Conservation (phyloP, 2,888 invertebrate species). For the Dexiosoma caninum region DNA sequence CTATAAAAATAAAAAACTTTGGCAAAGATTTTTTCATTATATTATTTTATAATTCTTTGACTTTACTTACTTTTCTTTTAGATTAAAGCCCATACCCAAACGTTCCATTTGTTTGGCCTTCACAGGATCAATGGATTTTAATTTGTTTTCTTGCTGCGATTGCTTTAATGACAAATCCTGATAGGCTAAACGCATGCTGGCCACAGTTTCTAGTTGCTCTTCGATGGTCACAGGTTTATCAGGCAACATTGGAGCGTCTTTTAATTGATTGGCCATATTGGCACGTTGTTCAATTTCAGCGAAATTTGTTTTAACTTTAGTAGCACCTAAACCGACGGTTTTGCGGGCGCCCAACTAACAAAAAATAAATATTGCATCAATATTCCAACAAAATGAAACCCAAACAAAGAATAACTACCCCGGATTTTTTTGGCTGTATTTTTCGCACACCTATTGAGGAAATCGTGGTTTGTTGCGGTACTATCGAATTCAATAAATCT, state of each 20-base stretch:
- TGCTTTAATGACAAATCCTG: constrained; percentile 85
- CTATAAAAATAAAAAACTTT: too few species aligned
- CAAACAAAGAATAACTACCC: constrained; percentile 80
- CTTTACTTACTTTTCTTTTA: constrained; percentile 68
- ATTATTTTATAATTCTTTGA: background rate
- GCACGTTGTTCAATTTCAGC: constrained; percentile 96
- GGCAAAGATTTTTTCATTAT: too few species aligned
- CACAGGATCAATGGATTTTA: constrained; percentile 86
- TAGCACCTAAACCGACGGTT: constrained; percentile 91
- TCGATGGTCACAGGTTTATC: constrained; percentile 78
- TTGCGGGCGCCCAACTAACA: constrained; percentile 89
- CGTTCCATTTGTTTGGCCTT: constrained; percentile 94
- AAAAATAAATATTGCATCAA: constrained; percentile 18
- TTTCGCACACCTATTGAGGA: constrained; percentile 86
- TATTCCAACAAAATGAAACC: background rate
- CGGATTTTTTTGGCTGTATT: constrained; percentile 83
- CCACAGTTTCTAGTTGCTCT: constrained; percentile 84
- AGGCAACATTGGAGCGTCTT: constrained; percentile 73
- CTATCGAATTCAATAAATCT: constrained; percentile 74
- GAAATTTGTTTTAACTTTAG: constrained; percentile 95
- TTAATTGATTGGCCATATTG: constrained; percentile 88
- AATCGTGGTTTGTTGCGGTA: constrained; percentile 78
- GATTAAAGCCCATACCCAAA: constrained; percentile 91
- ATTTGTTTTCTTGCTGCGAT: constrained; percentile 84
- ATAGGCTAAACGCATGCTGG: constrained; percentile 86